Evolutionary conservation across 1,140 invertebrate genomes (phyloP).

Genomic region (Drosophila aff.): DNA sequence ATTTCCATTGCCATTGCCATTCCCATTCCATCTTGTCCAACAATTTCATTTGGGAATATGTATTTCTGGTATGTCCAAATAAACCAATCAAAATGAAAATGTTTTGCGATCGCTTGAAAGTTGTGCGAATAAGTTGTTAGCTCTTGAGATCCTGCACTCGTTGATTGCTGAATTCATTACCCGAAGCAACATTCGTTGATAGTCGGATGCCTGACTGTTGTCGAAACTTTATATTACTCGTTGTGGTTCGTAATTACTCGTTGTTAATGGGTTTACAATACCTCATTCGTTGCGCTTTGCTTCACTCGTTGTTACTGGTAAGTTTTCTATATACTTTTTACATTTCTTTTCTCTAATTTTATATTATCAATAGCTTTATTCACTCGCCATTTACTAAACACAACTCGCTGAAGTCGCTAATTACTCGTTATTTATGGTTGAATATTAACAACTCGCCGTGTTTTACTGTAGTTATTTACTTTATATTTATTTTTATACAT

Average conservation of each 20-base stretch:
- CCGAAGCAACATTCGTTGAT: not conserved
- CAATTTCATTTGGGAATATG: conserved; percentile 51
- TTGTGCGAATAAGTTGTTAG: conserved; percentile 19
- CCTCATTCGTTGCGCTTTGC: not conserved
- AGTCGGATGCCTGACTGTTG: not conserved
- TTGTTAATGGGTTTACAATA: not conserved
- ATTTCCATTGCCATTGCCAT: not conserved
- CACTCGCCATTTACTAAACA: not conserved
- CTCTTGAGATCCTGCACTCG: conserved; percentile 6
- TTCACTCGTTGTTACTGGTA: not conserved
- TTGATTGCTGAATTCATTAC: conserved; percentile 32
- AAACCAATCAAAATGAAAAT: conserved; percentile 45
- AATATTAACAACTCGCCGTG: not conserved
- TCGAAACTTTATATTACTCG: no score
- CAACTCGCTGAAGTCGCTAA: not conserved
- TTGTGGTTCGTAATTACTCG: not conserved
- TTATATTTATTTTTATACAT: no score
- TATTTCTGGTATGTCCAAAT: conserved; percentile 43
- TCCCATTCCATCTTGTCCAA: conserved; percentile 33
- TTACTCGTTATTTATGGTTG: not conserved
- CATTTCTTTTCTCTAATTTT: not conserved
- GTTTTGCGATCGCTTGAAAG: conserved; percentile 39
- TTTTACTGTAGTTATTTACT: not conserved
- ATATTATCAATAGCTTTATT: not conserved
- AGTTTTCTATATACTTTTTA: not conserved